Evolutionary conservation across 2,888 invertebrate species (phyloP), one percentile per base, ranked within the genome.

Genomic region (Neuroscelio doddi): DNA sequence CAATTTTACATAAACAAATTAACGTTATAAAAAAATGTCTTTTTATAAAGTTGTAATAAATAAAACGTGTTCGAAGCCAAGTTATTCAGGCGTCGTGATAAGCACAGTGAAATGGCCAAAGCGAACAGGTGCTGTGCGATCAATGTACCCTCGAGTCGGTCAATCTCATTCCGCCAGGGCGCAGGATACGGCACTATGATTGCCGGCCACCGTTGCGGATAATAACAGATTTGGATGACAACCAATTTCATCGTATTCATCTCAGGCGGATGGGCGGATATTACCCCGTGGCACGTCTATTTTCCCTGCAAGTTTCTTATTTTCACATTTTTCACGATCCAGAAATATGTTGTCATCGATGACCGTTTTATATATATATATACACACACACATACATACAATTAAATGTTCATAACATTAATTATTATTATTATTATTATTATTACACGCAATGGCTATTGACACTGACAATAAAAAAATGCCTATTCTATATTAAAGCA

Each of bases 121-220:
- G 21, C 21, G 15, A 39, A 39, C 39, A 39, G 39, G 21, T 39
- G 21, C 17, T 17, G 39, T 16, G 39, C 39, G 39, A 39, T 39
- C 39, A 39, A 39, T 39, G 39, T 17, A 16, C 16, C 39, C 16
- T 14, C 17, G 39, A 12, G 10, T 24, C 21, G 41, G 24, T 41
- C 41, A 41, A 41, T 41, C 41, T 41, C 41, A 16, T 41, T 41
- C n/a, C 41, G 41, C 41, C 41, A 7, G 10, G 41, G 41, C 26
- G 41, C 21, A 24, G 21, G 24, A 24, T 12, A 16, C 41, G 41
- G n/a, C 41, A n/a, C 41, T 24, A 39, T 39, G 39, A 39, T 17
- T 17, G 12, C 39, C 8, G 17, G 17, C 36, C 36, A 14, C 36
- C 26, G 21, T 41, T 21, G 24, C 41, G 24, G 41, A 36, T 36